Evolutionary conservation across 92 coral and sea anemone species (phyloP).

Genomic region (Isaurus tuberculatus): DNA sequence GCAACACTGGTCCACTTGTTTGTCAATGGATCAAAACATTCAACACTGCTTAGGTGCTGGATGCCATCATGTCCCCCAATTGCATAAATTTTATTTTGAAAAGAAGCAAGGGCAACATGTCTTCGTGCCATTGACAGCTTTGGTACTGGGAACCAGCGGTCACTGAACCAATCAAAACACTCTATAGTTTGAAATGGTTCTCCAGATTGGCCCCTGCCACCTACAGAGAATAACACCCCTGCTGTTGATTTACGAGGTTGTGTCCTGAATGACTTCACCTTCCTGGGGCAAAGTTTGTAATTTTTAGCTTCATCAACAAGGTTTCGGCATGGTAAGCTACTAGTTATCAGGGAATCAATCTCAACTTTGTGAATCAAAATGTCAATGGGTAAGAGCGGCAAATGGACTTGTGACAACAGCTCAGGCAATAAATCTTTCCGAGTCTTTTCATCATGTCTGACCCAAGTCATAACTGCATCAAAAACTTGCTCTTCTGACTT

Average conservation of each 20-base stretch:
- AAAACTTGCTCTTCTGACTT: conserved; percentile 89
- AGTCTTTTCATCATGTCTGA: conserved; percentile 64
- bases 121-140: conserved; percentile 86
- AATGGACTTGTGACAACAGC: conserved; percentile 77
- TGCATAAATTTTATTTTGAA: conserved; percentile 88
- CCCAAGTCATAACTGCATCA: conserved; percentile 91
- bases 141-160: conserved; percentile 90
- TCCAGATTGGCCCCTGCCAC: conserved; percentile 98
- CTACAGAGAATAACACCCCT: conserved; percentile 89
- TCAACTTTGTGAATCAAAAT: conserved; percentile 79
- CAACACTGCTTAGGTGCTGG: conserved; percentile 92
- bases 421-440: conserved; percentile 73
- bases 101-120: conserved; percentile 93
- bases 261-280: conserved; percentile 72
- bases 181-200: conserved; percentile 94
- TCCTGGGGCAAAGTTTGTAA: conserved; percentile 79
- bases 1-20: conserved; percentile 81
- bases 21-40: conserved; percentile 86
- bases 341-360: conserved; percentile 64
- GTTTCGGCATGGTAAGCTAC: conserved; percentile 78
- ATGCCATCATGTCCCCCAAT: conserved; percentile 98
- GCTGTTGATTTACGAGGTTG: conserved; percentile 91
- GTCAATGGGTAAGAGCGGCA: conserved; percentile 79
- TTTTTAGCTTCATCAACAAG: conserved; percentile 97
- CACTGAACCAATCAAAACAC: conserved; percentile 91